Evolutionary conservation across 1,140 invertebrate species (phyloP), one percentile per base, ranked within the genome.

Genomic region (Nebria ingens): DNA sequence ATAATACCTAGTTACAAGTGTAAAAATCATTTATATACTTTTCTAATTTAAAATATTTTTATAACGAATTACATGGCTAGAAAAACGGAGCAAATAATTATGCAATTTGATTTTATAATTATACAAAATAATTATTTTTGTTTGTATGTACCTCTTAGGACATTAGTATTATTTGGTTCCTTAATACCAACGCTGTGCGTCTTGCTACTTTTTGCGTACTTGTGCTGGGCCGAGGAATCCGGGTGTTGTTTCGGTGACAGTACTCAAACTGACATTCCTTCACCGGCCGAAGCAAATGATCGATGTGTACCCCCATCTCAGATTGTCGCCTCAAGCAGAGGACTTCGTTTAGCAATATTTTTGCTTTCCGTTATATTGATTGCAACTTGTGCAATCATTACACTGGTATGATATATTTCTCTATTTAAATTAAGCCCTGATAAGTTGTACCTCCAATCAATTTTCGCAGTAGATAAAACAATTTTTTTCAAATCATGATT

Each of bases 391-490:
- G 79, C 84, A 22, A 78, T 86, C 21, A 80, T 87, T 21, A 84
- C 83, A 59, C 70, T 87, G 73, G 85, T 87, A 75, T 78, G 75
- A 68, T n/a, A n/a, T n/a, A n/a, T n/a, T n/a, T n/a, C n/a, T n/a
- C n/a, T n/a, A n/a, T n/a, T n/a, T n/a, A n/a, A n/a, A n/a, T n/a
- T n/a, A n/a, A n/a, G n/a, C n/a, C n/a, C n/a, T n/a, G n/a, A n/a
- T n/a, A n/a, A n/a, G n/a, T n/a, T n/a, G n/a, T n/a, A n/a, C n/a
- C n/a, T n/a, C n/a, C n/a, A n/a, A n/a, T n/a, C n/a, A n/a, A n/a
- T n/a, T n/a, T n/a, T n/a, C n/a, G n/a, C n/a, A n/a, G n/a, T n/a
- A n/a, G n/a, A n/a, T n/a, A n/a, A n/a, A n/a, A n/a, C n/a, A n/a
- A n/a, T n/a, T n/a, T n/a, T n/a, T n/a, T n/a, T n/a, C n/a, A n/a